Percentiles rank a stretch among this genome's conserved stretches.
phyloP scores from a whole-genome alignment of 2,888 invertebrate genomes.

The Doris montereyensis region DNA sequence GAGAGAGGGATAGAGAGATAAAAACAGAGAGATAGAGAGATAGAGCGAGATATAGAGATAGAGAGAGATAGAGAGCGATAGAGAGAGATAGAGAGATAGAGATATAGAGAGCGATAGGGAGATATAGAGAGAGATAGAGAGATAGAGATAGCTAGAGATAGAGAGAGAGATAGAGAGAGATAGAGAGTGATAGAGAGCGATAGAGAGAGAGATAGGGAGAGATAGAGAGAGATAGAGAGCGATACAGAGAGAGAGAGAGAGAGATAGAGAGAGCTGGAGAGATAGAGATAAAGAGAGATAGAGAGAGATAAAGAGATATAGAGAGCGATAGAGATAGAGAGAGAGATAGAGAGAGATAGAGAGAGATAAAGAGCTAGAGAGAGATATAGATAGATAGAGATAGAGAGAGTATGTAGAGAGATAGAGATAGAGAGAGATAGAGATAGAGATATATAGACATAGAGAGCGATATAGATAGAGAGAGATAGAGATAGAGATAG shows the following conservation, averaged over 20 bases:
- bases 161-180: background rate
- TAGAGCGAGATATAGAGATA: background rate
- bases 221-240: background rate
- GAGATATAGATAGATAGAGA: background rate
- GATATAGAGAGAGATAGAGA: background rate
- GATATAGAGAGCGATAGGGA: background rate
- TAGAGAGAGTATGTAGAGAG: background rate
- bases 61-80: background rate
- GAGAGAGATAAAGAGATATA: background rate
- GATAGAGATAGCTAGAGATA: background rate
- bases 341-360: background rate
- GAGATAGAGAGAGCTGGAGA: background rate
- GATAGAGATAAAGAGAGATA: background rate
- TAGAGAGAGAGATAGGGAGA: background rate
- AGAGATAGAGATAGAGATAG: background rate
- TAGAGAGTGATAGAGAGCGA: background rate
- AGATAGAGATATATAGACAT: background rate
- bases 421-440: background rate
- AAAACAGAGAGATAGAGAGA: background rate
- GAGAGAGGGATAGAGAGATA: background rate
- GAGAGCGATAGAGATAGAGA: background rate
- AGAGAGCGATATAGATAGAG: background rate
- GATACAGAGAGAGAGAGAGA: background rate
- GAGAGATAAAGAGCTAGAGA: background rate
- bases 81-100: background rate